These are phyloP conservation scores for Anarrhichthys ocellatus DNA, from an alignment of 2,113 vertebrate genomes.

Conservation along the genomic window DNA sequence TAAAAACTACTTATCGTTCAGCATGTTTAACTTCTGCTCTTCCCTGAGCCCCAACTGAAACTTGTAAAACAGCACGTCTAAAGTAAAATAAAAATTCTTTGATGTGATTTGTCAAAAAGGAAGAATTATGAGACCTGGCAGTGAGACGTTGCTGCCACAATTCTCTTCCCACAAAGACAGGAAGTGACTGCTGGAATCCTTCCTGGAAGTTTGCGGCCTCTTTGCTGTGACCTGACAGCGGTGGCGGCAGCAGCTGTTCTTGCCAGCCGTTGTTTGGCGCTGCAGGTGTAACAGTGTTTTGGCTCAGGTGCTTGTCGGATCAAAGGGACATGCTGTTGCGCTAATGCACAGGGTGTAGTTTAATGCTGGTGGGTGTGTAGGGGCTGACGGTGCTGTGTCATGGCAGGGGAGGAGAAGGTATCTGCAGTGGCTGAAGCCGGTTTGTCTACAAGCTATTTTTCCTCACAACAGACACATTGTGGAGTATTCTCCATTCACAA, in stretches of 20 bases:
- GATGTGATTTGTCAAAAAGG: background rate
- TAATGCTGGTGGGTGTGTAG: slow-evolving; percentile 30
- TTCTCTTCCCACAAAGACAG: background rate
- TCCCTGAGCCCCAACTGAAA: background rate
- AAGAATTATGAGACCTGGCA: background rate
- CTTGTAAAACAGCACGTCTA: background rate
- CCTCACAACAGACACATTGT: background rate
- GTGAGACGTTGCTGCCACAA: background rate
- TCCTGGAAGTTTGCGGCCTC: slow-evolving; percentile 20
- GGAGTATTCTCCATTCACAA: background rate
- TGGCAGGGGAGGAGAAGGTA: slow-evolving; percentile 7
- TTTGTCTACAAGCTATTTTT: background rate
- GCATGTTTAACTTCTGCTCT: background rate
- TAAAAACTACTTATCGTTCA: background rate
- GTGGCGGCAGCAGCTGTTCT: slow-evolving; percentile 30
- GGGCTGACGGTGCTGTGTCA: background rate
- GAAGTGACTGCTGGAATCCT: slow-evolving; percentile 21
- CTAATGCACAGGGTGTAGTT: slow-evolving; percentile 32
- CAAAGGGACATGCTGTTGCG: slow-evolving; percentile 35
- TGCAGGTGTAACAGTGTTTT: slow-evolving; percentile 49
- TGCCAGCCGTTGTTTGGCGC: slow-evolving; percentile 52
- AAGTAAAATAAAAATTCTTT: background rate
- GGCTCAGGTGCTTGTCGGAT: slow-evolving; percentile 42
- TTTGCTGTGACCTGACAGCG: slow-evolving; percentile 6
- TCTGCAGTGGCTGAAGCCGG: slow-evolving; percentile 15